Evolutionary conservation across 2,113 vertebrate species (phyloP).

Genomic region (Semicossyphus pulcher): DNA sequence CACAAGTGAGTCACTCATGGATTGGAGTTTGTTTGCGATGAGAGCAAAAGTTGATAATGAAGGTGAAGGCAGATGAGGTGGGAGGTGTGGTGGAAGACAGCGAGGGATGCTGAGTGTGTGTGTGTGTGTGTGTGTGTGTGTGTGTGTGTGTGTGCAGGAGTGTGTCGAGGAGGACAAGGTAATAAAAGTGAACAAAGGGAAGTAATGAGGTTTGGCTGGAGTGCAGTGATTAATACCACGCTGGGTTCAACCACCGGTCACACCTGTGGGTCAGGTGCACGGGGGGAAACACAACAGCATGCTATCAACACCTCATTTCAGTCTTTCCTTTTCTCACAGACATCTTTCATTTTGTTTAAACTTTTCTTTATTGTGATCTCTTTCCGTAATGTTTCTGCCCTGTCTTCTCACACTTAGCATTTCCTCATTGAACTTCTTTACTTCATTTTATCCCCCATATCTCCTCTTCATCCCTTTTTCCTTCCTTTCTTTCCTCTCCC

Average conservation of each 20-base stretch:
- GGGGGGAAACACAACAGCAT: conserved; percentile 14
- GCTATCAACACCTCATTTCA: conserved; percentile 1
- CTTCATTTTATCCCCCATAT: neutral
- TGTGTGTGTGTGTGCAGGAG: conserved; percentile 23
- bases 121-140: conserved; percentile 7
- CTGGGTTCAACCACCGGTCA: conserved; percentile 64
- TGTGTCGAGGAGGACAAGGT: conserved; percentile 42
- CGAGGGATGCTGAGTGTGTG: neutral
- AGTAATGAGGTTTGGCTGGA: conserved; percentile 63
- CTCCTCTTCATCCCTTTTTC: neutral
- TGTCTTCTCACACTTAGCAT: neutral
- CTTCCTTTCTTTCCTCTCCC: neutral
- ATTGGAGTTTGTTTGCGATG: neutral
- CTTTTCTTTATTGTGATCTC: neutral
- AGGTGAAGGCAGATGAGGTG: conserved; percentile 17
- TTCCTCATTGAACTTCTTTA: neutral
- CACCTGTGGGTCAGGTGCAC: conserved; percentile 53
- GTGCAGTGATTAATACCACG: conserved; percentile 63
- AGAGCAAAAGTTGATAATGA: conserved; percentile 5
- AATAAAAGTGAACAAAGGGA: conserved; percentile 65
- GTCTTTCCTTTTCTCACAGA: neutral
- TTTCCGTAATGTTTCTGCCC: neutral
- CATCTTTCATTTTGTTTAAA: conserved; percentile 6
- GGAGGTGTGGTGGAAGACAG: neutral
- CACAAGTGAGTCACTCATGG: neutral